Evolutionary conservation across 2,113 vertebrate species (phyloP).

Genomic region (Psammodynastes pulverulentus): DNA sequence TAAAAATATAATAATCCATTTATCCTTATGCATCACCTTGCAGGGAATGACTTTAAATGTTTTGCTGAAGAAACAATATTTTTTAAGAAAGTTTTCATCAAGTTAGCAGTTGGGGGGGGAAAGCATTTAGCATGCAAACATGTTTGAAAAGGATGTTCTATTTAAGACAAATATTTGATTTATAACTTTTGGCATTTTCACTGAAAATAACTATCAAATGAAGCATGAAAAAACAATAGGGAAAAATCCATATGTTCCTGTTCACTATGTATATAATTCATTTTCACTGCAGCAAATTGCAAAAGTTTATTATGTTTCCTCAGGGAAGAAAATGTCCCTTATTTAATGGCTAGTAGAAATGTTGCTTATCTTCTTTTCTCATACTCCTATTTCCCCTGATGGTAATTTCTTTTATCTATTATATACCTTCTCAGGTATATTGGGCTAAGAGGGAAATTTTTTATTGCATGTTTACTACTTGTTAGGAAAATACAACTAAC

Average conservation of each 20-base stretch:
- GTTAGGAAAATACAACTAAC: slow-evolving; percentile 34
- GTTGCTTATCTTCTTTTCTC: slow-evolving; percentile 1
- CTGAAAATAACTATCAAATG: not conserved
- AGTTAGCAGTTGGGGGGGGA: not conserved
- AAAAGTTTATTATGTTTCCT: not conserved
- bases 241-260: not conserved
- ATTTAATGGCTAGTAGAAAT: not conserved
- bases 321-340: slow-evolving; percentile 5
- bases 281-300: slow-evolving; percentile 5
- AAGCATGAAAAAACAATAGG: slow-evolving; percentile 7
- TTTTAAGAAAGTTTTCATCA: slow-evolving; percentile 6
- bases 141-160: slow-evolving; percentile 21
- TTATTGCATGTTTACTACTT: slow-evolving; percentile 21
- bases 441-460: rapidly evolving
- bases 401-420: slow-evolving; percentile 14
- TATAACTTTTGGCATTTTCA: slow-evolving; percentile 24
- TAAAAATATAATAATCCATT: slow-evolving; percentile 36
- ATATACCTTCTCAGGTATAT: slow-evolving; percentile 3
- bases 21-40: slow-evolving; percentile 36
- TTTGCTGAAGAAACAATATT: slow-evolving; percentile 36
- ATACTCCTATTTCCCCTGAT: slow-evolving; percentile 1
- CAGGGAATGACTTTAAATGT: slow-evolving; percentile 50
- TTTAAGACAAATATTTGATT: slow-evolving; percentile 40
- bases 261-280: slow-evolving; percentile 29
- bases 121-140: slow-evolving; percentile 34